Percentiles rank a stretch among this genome's conserved stretches.
Conservation (phyloP, 2,888 invertebrate species). For the Diarsia brunnea region DNA sequence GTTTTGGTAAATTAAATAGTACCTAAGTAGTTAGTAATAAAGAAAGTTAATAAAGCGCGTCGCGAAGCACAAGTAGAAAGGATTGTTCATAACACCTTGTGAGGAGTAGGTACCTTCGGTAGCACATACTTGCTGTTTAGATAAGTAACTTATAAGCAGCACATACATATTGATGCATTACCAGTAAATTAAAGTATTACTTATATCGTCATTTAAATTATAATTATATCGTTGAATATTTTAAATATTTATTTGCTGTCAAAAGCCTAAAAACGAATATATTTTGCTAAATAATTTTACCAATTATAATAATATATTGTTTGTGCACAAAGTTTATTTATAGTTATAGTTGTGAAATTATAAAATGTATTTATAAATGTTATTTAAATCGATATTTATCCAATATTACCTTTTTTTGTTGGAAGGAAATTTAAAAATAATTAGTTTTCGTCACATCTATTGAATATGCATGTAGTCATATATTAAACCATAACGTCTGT, state of each 20-base stretch:
- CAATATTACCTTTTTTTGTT: constrained; percentile 11
- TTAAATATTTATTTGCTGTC: constrained; percentile 21
- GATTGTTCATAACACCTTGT: constrained; percentile 11
- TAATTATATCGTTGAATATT: constrained; percentile 2
- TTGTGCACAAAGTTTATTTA: constrained; percentile 8
- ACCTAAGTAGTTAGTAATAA: not conserved
- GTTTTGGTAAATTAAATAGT: not conserved
- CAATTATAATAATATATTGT: not conserved
- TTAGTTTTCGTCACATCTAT: not conserved
- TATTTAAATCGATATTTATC: not conserved
- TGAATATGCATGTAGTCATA: not conserved
- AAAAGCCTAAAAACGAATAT: constrained; percentile 22
- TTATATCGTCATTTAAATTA: not conserved
- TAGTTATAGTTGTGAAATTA: not conserved
- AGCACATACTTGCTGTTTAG: not conserved
- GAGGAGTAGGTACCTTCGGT: not conserved
- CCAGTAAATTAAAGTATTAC: not conserved
- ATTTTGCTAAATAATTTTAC: constrained; percentile 14
- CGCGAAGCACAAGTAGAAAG: constrained; percentile 51
- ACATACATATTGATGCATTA: constrained; percentile 8
- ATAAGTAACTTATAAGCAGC: not conserved
- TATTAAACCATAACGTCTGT: not conserved
- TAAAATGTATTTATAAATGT: constrained; percentile 1
- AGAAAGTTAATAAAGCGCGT: constrained; percentile 30
- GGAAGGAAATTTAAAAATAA: not conserved